phyloP scores from a whole-genome alignment of 2,888 invertebrate species.

The Dryomyza anilis region DNA sequence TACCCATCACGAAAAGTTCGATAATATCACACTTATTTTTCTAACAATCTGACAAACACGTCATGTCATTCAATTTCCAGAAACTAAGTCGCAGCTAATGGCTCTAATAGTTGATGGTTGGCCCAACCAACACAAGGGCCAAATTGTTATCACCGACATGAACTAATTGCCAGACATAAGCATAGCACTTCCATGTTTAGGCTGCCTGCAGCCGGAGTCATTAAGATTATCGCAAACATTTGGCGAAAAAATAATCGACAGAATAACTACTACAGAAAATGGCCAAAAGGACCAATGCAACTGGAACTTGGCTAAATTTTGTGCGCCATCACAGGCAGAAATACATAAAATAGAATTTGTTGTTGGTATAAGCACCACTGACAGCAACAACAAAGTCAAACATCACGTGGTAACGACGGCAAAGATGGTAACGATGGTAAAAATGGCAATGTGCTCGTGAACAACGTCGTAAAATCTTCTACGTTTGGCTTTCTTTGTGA shows the following conservation, averaged over 20 bases:
- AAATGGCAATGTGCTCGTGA: neutral
- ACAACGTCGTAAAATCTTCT: slow-evolving; percentile 1
- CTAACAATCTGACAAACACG: no score
- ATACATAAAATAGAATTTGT: neutral
- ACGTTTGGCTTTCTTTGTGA: neutral
- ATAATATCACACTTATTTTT: no score
- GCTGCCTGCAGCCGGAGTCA: neutral
- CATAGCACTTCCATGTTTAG: neutral
- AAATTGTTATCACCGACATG: slow-evolving; percentile 8
- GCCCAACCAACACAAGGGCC: neutral
- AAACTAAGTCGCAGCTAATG: slow-evolving; percentile 14
- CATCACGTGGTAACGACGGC: slow-evolving; percentile 13
- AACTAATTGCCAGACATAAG: neutral
- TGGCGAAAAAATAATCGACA: neutral
- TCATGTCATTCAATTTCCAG: no score
- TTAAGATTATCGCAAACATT: slow-evolving; percentile 8
- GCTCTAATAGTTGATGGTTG: slow-evolving; percentile 1
- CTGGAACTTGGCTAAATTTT: neutral
- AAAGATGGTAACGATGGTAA: no score
- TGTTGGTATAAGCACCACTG: neutral
- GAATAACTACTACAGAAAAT: neutral
- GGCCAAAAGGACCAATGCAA: neutral
- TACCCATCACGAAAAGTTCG: no score
- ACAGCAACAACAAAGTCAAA: neutral
- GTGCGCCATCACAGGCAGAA: slow-evolving; percentile 7